Evolutionary conservation across 1,140 invertebrate species (phyloP), one percentile per base, ranked within the genome.

Genomic region (Capitella teleta): DNA sequence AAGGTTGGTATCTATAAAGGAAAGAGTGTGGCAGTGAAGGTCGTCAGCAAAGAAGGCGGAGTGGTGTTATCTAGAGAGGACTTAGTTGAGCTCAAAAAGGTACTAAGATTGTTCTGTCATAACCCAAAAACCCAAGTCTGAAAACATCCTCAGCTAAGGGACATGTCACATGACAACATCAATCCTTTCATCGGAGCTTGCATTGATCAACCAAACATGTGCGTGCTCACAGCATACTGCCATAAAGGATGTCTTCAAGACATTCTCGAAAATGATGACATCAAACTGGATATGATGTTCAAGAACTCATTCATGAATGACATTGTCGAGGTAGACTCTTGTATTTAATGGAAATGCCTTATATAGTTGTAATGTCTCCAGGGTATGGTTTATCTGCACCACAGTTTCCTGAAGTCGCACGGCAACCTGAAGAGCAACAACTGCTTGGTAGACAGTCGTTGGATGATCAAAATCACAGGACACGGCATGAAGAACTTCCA

Each of bases 361-460:
- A n/a, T n/a, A n/a, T n/a, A n/a, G n/a, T n/a, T 49, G 66, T 69
- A 12, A 14, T 44, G 14, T 44, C 14, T 16, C 18, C 70, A 90
- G 86, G 87, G 86, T 69, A 92, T 95, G 87, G 77, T 83, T 58
- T 93, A 87, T 74, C 82, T 95, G 69, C 89, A 94, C 67, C 80
- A 51, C 10, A 83, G 85, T 69, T 72, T 76, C 57, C 75, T 93
- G 68, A 79, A 80, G 60, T 84, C 79, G 70, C 90, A 95, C 74
- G 90, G 90, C 60, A 93, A 93, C 79, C 79, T 95, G 57, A 94
- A 93, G 73, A 91, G 87, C 53, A 89, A 88, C 56, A 93, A 93
- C 76, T 76, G 74, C 51, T 84, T 91, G 46, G 85, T 92, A 32
- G 91, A 86, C 36, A 87, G 85, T 57, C 79, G 89, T 38, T 95